phyloP scores from a whole-genome alignment of 2,113 vertebrate genomes.

The Centropus bengalensis region DNA sequence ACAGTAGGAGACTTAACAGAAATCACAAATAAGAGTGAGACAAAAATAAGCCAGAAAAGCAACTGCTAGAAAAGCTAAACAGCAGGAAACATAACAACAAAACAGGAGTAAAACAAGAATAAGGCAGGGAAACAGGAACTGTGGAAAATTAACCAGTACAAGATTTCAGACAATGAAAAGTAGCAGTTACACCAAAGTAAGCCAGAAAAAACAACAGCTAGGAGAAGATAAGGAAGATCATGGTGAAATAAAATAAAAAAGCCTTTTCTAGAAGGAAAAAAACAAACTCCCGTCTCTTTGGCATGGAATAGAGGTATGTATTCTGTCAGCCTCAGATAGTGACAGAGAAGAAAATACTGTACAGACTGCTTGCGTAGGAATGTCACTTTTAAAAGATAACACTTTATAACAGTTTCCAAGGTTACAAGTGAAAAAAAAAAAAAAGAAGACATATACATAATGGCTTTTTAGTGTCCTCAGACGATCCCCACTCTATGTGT shows the following conservation, averaged over 20 bases:
- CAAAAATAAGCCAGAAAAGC: slow-evolving; percentile 31
- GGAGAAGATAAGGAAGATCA: slow-evolving; percentile 45
- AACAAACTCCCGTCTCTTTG: not conserved
- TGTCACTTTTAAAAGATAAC: slow-evolving; percentile 37
- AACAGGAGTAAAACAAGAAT: slow-evolving; percentile 31
- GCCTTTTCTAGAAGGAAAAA: slow-evolving; percentile 7
- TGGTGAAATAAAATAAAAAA: slow-evolving; percentile 36
- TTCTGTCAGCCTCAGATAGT: slow-evolving; percentile 41
- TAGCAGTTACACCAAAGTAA: slow-evolving; percentile 7
- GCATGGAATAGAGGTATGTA: not conserved
- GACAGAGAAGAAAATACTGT: slow-evolving; percentile 14
- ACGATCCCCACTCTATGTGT: slow-evolving; percentile 9
- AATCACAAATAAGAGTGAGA: slow-evolving; percentile 21
- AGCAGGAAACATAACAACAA: slow-evolving; percentile 29
- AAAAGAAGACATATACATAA: slow-evolving; percentile 21
- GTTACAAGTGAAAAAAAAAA: not conserved
- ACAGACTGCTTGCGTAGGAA: not conserved
- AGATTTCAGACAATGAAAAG: slow-evolving; percentile 30
- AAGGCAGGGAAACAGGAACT: slow-evolving; percentile 22
- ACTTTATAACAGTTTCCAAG: slow-evolving; percentile 48
- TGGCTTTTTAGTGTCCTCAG: slow-evolving; percentile 25
- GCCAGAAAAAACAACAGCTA: slow-evolving; percentile 18
- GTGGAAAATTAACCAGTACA: not conserved
- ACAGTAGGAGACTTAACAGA: slow-evolving; percentile 47
- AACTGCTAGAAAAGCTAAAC: slow-evolving; percentile 43